Evolutionary conservation across 2,888 invertebrate genomes (phyloP), one percentile per base, ranked within the genome.

Genomic region (Macroteleia sp.): DNA sequence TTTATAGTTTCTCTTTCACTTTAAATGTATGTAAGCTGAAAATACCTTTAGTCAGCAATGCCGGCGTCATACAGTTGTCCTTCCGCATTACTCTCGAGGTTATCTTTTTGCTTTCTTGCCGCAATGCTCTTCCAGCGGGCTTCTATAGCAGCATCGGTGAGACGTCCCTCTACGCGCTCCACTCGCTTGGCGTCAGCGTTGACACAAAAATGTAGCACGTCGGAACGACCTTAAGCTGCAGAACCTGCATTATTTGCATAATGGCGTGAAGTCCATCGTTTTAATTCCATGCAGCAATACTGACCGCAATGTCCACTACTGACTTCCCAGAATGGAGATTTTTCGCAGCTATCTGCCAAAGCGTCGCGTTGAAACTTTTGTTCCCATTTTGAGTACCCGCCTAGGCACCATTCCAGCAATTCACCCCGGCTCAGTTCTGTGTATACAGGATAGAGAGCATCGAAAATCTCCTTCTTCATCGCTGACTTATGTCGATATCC

Each of bases 331-430:
- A 52, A 10, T 57, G 34, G 12, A 62, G 20, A 6, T 46, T 59
- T 67, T 77, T 80, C 22, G 69, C 75, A 25, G 52, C 64, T 2
- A 75, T 52, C 16, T 61, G 16, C 64, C 77, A 80, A 3, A 75
- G 28, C 1, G 41, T 22, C 1, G 67, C 22, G 20, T 54, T 42
- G 17, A 41, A 39, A 56, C 41, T 56, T 36, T 22, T 28, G n/a
- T 56, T 56, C 6, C 3, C 3, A 42, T 42, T 42, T 30, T 57
- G 42, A 1, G 44, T 25, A 10, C 12, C 32, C 44, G 14, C 44
- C 44, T 22, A 59, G 6, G 20, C 34, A 52, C 6, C 32, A 20
- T 52, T 52, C 19, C 34, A 34, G 50, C 50, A 52, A 52, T 1
- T 52, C 34, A 52, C 34, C 34, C 9, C 50, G 32, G 12, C 10